Base-by-base conservation (phyloP, 2,797 vertebrate species). In the Helostoma temminkii region DNA sequence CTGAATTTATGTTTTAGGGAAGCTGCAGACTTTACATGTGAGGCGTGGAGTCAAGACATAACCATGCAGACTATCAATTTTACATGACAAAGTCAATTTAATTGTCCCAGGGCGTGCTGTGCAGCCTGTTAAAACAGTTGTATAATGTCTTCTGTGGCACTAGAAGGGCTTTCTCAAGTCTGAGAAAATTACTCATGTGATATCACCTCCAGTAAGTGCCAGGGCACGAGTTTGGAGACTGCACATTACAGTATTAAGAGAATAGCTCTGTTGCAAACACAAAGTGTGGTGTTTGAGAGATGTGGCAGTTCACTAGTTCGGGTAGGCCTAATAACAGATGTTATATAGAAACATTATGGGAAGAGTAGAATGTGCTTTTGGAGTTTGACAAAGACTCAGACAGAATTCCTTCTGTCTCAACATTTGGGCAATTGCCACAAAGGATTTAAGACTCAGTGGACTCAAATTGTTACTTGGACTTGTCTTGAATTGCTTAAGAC, bases 1-100 rank as follows among this genome's bases (percentile, higher is more conserved):
- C 28, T 34, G 46, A 55, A 72, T 54, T 37, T 43, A 26, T 50
- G 2, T 54, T 59, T 46, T 36, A 42, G 32, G 6, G 3, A 49
- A 64, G 63, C 46, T 32, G 45, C 6, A 49, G 45, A 49, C 9
- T 52, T 34, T 4, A 45, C 19, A 42, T 4, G 12, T 16, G 25
- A 56, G 18, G 12, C 41, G 10, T 36, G 0, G 0, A 49, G 19
- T 49, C n/a, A 28, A 15, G 43, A n/a, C 25, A 36, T n/a, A 19
- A 61, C 56, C 16, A 16, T 32, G 11, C 25, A 12, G 7, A 30
- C 2, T 10, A 45, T 39, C 24, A 50, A 14, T 46, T 41, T 59
- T 3, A 62, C 16, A 39, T 14, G n/a, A 43, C 15, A 6, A 2
- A 50, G 50, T 36, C 5, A 15, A 21, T 42, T 30, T 32, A 34